phyloP scores from a whole-genome alignment of 2,888 invertebrate genomes.

The Melolontha melolontha region DNA sequence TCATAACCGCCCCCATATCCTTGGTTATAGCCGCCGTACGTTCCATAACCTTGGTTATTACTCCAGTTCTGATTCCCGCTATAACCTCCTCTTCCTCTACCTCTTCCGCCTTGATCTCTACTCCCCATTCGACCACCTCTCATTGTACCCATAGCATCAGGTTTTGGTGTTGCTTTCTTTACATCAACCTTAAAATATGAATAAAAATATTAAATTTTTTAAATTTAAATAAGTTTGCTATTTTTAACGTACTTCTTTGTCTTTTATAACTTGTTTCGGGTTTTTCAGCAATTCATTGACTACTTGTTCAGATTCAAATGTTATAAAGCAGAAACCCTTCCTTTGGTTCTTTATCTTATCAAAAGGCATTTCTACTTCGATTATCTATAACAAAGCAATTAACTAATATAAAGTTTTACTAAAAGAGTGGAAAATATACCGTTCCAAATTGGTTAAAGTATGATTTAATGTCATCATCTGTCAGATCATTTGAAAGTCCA shows the following conservation, averaged over 20 bases:
- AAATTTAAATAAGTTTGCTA: not conserved
- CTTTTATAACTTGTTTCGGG: slow-evolving; percentile 92
- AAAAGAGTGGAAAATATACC: slow-evolving; percentile 67
- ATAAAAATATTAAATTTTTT: slow-evolving; percentile 10
- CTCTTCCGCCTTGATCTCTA: slow-evolving; percentile 76
- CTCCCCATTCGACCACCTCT: slow-evolving; percentile 74
- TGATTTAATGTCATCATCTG: slow-evolving; percentile 93
- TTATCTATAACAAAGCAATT: slow-evolving; percentile 75
- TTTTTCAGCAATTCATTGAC: slow-evolving; percentile 92
- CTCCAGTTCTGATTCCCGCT: slow-evolving; percentile 76
- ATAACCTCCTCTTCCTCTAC: slow-evolving; percentile 78
- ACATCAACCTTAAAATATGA: slow-evolving; percentile 82
- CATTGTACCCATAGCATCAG: slow-evolving; percentile 73
- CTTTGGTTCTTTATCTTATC: slow-evolving; percentile 97
- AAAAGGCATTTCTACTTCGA: slow-evolving; percentile 96
- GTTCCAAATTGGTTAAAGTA: slow-evolving; percentile 94
- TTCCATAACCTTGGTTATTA: slow-evolving; percentile 74
- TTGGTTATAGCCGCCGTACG: slow-evolving; percentile 66
- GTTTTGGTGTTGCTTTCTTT: slow-evolving; percentile 94
- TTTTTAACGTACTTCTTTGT: slow-evolving; percentile 80
- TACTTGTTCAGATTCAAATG: slow-evolving; percentile 95
- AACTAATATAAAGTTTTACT: slow-evolving; percentile 25
- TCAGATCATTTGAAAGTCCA: slow-evolving; percentile 90
- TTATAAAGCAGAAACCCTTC: slow-evolving; percentile 97
- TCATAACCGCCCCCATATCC: slow-evolving; percentile 80